Conservation (phyloP, 2,113 vertebrate species). For the Lynx canadensis region DNA sequence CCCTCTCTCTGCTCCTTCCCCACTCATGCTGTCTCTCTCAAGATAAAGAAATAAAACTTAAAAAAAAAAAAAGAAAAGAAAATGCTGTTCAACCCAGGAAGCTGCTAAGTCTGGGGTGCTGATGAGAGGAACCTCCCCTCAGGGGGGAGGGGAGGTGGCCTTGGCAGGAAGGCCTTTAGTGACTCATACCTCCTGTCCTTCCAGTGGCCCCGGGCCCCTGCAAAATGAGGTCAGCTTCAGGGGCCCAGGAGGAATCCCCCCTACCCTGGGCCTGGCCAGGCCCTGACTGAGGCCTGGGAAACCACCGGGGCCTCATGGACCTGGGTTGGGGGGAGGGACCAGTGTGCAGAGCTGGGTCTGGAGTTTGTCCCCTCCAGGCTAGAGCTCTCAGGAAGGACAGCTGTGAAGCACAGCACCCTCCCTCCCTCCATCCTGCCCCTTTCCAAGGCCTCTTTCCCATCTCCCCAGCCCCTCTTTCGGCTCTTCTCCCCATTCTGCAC, state of each 20-base stretch:
- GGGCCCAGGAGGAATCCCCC: neutral
- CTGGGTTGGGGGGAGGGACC: neutral
- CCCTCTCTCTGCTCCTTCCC: too few species aligned
- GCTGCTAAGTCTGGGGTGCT: neutral
- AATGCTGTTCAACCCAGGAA: neutral
- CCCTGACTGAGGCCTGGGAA: conserved; percentile 41
- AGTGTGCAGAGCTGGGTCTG: neutral
- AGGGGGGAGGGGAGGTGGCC: neutral
- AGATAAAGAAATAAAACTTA: too few species aligned
- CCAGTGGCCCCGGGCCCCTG: neutral
- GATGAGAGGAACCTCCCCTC: neutral
- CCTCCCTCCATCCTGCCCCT: neutral
- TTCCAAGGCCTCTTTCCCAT: conserved; percentile 46
- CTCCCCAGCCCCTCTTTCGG: neutral
- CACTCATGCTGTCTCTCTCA: too few species aligned
- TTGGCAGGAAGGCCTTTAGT: neutral
- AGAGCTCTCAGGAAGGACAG: conserved; percentile 33
- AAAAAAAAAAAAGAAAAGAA: neutral
- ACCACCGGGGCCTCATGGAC: neutral
- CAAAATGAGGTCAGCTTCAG: neutral
- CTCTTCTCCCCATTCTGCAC: neutral
- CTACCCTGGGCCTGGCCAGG: neutral
- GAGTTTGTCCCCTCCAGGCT: conserved; percentile 46
- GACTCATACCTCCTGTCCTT: neutral
- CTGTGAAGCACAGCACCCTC: neutral